Conservation (phyloP, 2,797 vertebrate genomes). For the Petrocephalus sullivani region DNA sequence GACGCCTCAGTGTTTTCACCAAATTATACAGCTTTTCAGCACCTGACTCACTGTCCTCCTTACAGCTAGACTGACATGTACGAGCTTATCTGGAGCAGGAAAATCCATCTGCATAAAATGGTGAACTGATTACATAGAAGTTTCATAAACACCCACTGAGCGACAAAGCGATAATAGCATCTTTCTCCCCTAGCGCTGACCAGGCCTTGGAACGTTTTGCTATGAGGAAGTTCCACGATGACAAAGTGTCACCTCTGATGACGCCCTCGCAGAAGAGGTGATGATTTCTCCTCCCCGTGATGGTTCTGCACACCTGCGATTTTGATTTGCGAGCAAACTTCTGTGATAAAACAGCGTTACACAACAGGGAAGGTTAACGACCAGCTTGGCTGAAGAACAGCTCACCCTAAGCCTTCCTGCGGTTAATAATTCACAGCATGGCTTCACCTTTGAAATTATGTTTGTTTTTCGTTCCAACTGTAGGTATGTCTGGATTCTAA, state of each 20-base stretch:
- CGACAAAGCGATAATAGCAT: neutral
- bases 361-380: neutral
- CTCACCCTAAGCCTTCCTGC: neutral
- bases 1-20: neutral
- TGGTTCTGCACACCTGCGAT: neutral
- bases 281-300: constrained; percentile 15
- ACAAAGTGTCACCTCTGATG: constrained; percentile 79
- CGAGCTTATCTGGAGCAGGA: neutral
- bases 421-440: neutral
- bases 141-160: neutral
- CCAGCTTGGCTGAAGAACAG: neutral
- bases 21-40: neutral
- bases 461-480: neutral
- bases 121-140: neutral
- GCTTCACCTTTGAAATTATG: neutral
- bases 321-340: neutral
- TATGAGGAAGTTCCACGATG: constrained; percentile 87
- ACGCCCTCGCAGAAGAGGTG: constrained; percentile 89
- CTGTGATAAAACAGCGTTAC: neutral
- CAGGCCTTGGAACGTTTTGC: constrained; percentile 86
- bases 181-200: constrained; percentile 70
- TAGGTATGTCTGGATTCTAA: constrained; percentile 84
- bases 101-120: neutral
- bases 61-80: neutral
- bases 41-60: neutral